Evolutionary conservation across 23 tunicate species (phyloP).

Genomic region (Trididemnum clinides): DNA sequence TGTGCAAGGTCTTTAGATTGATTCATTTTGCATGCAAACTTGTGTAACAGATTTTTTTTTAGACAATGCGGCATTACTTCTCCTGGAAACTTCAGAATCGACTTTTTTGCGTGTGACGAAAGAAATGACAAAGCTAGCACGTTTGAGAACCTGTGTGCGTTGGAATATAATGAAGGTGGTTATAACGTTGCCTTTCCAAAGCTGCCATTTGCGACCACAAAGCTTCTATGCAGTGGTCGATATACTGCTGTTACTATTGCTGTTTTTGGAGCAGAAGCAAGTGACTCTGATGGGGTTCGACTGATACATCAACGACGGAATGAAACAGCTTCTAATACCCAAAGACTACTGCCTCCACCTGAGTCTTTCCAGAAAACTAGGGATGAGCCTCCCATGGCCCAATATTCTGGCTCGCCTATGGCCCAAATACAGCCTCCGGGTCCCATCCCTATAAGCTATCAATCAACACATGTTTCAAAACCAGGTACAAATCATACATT

Average conservation of each 20-base stretch:
- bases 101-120: constrained; percentile 78
- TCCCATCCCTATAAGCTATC: neutral
- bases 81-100: constrained; percentile 72
- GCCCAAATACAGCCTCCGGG: neutral
- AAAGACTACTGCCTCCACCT: neutral
- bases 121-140: constrained; percentile 56
- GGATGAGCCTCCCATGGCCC: neutral
- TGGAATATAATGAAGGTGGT: constrained; percentile 60
- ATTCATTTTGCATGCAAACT: no score
- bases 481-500: neutral
- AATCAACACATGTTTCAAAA: neutral
- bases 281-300: constrained; percentile 50
- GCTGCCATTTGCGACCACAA: constrained; percentile 57
- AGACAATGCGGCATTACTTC: constrained; percentile 72
- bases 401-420: neutral
- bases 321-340: neutral
- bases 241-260: constrained; percentile 65
- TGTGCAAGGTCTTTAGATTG: no score
- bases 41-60: no score
- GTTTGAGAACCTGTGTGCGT: constrained; percentile 68
- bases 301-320: constrained; percentile 39
- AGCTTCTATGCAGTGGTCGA: constrained; percentile 67
- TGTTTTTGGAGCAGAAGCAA: constrained; percentile 81
- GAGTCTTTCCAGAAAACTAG: neutral
- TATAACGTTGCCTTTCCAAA: constrained; percentile 49